These are phyloP conservation scores for Sisor rabdophorus DNA, from an alignment of 2,113 vertebrate species.

Conservation along the genomic window DNA sequence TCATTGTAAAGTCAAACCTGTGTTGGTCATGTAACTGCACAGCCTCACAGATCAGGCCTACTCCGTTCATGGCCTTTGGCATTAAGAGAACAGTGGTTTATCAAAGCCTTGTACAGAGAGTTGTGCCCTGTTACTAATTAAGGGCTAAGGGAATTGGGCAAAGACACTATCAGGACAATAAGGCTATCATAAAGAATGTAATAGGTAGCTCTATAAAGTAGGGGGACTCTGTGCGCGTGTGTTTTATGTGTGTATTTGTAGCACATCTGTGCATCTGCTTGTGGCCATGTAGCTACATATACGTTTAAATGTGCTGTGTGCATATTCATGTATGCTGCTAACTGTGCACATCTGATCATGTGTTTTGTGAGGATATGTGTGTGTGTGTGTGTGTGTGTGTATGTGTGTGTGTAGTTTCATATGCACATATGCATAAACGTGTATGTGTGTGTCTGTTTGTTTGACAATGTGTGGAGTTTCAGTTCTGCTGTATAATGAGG, in stretches of 20 bases:
- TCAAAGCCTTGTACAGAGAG: conserved; percentile 11
- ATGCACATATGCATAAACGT: conserved; percentile 49
- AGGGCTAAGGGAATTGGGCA: conserved; percentile 31
- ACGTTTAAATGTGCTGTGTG: conserved; percentile 51
- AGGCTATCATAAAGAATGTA: conserved; percentile 38
- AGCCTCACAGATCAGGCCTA: conserved; percentile 3
- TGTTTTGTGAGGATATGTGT: conserved; percentile 42
- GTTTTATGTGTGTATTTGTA: conserved; percentile 33
- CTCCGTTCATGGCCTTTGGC: conserved; percentile 31
- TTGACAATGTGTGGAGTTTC: conserved; percentile 47
- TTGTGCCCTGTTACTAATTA: conserved; percentile 29
- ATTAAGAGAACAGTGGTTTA: conserved; percentile 28
- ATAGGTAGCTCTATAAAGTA: conserved; percentile 35
- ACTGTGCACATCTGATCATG: conserved; percentile 28
- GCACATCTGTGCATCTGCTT: conserved; percentile 32
- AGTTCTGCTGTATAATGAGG: conserved; percentile 99
- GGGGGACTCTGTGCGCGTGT: conserved; percentile 17
- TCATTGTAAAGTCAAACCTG: conserved; percentile 23
- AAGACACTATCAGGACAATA: conserved; percentile 44
- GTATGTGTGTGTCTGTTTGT: conserved; percentile 45
- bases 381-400: conserved; percentile 37
- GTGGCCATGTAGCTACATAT: conserved; percentile 47
- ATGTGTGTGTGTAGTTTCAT: conserved; percentile 28
- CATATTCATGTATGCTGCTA: conserved; percentile 9
- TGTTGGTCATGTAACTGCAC: conserved; percentile 13